phyloP scores from a whole-genome alignment of 1,140 invertebrate species.

The Drosophila pruinosa region DNA sequence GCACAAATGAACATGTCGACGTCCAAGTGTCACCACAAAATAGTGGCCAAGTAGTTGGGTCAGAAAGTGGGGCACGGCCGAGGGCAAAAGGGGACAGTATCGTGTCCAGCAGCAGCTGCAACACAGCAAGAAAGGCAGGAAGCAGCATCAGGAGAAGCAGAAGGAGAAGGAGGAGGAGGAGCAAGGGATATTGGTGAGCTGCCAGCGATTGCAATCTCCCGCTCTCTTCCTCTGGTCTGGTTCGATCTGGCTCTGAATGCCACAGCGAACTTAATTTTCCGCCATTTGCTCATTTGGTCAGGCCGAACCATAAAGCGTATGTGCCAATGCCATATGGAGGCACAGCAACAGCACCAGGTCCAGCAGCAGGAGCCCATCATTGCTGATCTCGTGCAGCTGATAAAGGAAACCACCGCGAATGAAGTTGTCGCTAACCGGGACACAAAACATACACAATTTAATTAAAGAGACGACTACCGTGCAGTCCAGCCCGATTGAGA shows the following conservation, averaged over 20 bases:
- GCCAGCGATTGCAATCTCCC: constrained; percentile 70
- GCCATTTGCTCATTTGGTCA: constrained; percentile 70
- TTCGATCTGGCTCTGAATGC: constrained; percentile 26
- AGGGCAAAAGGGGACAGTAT: constrained; percentile 38
- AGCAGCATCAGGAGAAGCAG: constrained; percentile 7
- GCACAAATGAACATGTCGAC: constrained; percentile 71
- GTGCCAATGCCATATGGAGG: constrained; percentile 22
- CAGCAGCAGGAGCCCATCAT: constrained; percentile 24
- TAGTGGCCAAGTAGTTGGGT: constrained; percentile 45
- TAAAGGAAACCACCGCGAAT: constrained; percentile 55
- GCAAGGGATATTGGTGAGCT: constrained; percentile 9
- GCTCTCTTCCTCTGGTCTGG: constrained; percentile 10
- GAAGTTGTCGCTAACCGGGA: constrained; percentile 52
- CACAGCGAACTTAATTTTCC: constrained; percentile 64
- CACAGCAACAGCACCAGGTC: constrained; percentile 12
- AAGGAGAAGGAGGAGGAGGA: neutral
- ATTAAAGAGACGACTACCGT: constrained; percentile 74
- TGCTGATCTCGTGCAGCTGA: constrained; percentile 62
- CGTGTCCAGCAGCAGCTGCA: constrained; percentile 44
- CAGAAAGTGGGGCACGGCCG: constrained; percentile 4
- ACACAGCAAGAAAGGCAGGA: constrained; percentile 18
- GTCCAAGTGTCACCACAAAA: constrained; percentile 65
- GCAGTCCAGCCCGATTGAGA: constrained; percentile 4
- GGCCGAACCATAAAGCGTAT: constrained; percentile 60
- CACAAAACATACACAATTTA: constrained; percentile 75